phyloP scores from a whole-genome alignment of 2,888 invertebrate species.

The Idaea aversata region DNA sequence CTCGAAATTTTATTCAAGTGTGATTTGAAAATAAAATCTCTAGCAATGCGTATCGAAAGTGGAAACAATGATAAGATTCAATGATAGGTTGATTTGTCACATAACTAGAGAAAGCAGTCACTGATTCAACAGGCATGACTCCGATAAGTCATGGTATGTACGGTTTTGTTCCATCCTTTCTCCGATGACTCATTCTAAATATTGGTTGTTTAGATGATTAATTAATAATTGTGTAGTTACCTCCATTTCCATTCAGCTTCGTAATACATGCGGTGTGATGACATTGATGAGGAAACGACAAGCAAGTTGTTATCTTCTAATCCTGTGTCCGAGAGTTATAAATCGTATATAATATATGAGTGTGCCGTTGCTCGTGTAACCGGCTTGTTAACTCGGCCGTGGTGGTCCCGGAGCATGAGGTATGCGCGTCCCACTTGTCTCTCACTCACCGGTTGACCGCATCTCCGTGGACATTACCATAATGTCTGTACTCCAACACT shows the following conservation, averaged over 20 bases:
- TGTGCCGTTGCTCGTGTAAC: slow-evolving; percentile 34
- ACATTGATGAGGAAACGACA: slow-evolving; percentile 11
- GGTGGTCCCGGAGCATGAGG: slow-evolving; percentile 32
- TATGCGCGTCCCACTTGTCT: slow-evolving; percentile 39
- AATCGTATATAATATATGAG: slow-evolving; percentile 25
- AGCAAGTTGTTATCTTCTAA: slow-evolving; percentile 21
- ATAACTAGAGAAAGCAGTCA: slow-evolving; percentile 17
- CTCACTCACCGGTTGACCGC: slow-evolving; percentile 30
- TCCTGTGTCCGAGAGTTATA: slow-evolving; percentile 10
- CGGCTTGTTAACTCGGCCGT: slow-evolving; percentile 35
- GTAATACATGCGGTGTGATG: too few relatives aligned
- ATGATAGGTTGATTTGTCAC: slow-evolving; percentile 27
- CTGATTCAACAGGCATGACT: slow-evolving; percentile 38
- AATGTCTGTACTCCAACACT: too few relatives aligned
- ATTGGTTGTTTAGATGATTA: slow-evolving; percentile 9
- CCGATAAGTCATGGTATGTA: slow-evolving; percentile 38
- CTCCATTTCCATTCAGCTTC: too few relatives aligned
- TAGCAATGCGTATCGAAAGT: too few relatives aligned
- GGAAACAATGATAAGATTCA: not conserved
- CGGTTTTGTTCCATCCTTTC: slow-evolving; percentile 37
- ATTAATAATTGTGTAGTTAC: too few relatives aligned
- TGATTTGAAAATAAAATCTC: too few relatives aligned
- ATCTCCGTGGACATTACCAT: slow-evolving; percentile 12
- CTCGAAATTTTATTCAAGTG: slow-evolving; percentile 31
- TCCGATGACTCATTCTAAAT: slow-evolving; percentile 36